phyloP scores from a whole-genome alignment of 1,140 invertebrate species.

The Drosophila willistoni region DNA sequence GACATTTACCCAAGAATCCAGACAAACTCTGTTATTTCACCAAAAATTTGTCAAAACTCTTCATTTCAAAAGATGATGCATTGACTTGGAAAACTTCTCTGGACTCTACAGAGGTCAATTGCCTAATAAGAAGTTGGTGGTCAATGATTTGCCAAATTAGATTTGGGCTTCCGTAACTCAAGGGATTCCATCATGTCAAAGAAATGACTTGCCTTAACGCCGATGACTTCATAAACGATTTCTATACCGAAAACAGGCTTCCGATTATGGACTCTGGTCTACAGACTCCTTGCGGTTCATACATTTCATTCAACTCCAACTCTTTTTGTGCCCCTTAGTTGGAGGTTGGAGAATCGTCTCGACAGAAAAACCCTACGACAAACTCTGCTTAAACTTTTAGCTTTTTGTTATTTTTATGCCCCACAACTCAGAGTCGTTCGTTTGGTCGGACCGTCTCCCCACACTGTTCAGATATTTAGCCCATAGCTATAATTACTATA shows the following conservation, averaged over 20 bases:
- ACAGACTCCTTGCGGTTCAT: neutral
- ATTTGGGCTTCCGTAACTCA: slow-evolving; percentile 41
- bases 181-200: slow-evolving; percentile 31
- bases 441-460: slow-evolving; percentile 24
- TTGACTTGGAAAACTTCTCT: neutral
- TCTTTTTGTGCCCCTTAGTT: slow-evolving; percentile 38
- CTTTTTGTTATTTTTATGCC: slow-evolving; percentile 37
- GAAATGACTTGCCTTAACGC: slow-evolving; percentile 33
- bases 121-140: slow-evolving; percentile 3
- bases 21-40: no score
- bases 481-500: slow-evolving; percentile 77
- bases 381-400: slow-evolving; percentile 57
- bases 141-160: slow-evolving; percentile 35
- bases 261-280: no score
- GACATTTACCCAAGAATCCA: no score
- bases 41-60: no score
- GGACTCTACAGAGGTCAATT: slow-evolving; percentile 10
- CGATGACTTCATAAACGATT: slow-evolving; percentile 53
- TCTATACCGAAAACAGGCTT: neutral
- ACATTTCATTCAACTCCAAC: slow-evolving; percentile 28
- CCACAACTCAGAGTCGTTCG: neutral
- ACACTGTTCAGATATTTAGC: slow-evolving; percentile 60
- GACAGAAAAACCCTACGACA: slow-evolving; percentile 34
- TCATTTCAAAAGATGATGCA: no score
- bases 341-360: neutral